Percentiles rank a stretch among this genome's conserved stretches.
These are phyloP conservation scores for Molanna angustata DNA, from an alignment of 2,888 invertebrate genomes.

Conservation along the genomic window DNA sequence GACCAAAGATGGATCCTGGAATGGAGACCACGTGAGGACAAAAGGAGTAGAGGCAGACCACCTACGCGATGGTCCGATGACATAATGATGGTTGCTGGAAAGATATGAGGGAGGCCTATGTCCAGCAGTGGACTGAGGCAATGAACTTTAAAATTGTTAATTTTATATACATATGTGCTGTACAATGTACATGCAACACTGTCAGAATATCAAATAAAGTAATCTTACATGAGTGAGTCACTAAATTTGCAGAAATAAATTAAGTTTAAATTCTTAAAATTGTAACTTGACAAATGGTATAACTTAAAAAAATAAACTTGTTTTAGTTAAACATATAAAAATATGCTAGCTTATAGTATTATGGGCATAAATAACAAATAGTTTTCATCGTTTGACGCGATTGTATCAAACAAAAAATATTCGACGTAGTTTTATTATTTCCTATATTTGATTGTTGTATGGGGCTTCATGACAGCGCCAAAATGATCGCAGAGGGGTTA, in stretches of 20 bases:
- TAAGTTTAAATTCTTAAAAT: background rate
- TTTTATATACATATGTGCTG: no score
- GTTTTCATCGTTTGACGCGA: no score
- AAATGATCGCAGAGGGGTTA: no score
- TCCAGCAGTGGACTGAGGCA: background rate
- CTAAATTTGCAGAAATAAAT: background rate
- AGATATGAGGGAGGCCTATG: background rate
- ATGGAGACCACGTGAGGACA: background rate
- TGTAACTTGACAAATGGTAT: background rate
- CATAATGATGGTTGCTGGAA: background rate
- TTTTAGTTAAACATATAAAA: no score
- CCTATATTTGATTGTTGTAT: no score
- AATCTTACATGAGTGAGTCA: background rate
- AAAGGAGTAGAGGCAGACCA: background rate
- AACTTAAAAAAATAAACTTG: background rate
- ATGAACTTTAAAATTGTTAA: background rate
- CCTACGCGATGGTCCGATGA: background rate
- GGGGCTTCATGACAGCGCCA: no score
- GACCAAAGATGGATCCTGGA: background rate
- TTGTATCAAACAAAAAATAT: no score
- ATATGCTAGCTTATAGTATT: no score
- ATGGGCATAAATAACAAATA: no score
- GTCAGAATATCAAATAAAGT: background rate
- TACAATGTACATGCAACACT: no score
- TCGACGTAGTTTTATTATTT: no score